Conservation (phyloP, 2,113 vertebrate genomes). For the Globicephala melas region DNA sequence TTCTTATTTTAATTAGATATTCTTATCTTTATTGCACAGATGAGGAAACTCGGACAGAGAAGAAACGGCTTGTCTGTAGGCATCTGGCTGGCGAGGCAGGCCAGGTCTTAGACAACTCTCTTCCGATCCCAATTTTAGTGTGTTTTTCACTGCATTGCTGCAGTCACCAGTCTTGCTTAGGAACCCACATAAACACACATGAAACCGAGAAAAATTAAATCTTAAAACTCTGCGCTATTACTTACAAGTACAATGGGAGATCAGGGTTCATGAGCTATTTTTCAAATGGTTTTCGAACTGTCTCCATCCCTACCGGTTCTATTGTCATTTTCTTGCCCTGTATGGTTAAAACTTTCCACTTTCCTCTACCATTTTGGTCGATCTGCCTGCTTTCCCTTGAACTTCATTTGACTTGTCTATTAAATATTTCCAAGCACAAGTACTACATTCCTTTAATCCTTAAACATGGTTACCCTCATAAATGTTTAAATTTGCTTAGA, state of each 20-base stretch:
- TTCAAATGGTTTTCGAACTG: neutral
- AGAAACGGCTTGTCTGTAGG: neutral
- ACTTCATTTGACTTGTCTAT: constrained; percentile 47
- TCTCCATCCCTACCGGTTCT: neutral
- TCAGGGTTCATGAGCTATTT: neutral
- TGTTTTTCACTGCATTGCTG: neutral
- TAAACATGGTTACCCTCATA: constrained; percentile 24
- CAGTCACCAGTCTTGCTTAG: neutral
- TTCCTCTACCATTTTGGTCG: neutral
- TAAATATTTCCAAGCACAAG: constrained; percentile 48
- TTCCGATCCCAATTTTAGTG: neutral
- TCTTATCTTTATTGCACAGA: neutral
- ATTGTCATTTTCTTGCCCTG: neutral
- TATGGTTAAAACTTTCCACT: neutral
- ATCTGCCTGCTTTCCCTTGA: neutral
- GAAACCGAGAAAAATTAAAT: neutral
- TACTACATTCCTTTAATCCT: constrained; percentile 45
- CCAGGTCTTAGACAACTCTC: neutral
- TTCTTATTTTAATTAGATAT: neutral
- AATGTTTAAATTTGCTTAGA: constrained; percentile 41
- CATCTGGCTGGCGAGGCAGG: neutral
- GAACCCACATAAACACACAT: neutral
- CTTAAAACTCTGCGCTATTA: neutral
- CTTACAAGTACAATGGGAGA: neutral
- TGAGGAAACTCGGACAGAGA: neutral